Percentiles rank a stretch among this genome's conserved stretches.
phyloP scores from a whole-genome alignment of 1,140 invertebrate genomes.

The Anastrepha obliqua region DNA sequence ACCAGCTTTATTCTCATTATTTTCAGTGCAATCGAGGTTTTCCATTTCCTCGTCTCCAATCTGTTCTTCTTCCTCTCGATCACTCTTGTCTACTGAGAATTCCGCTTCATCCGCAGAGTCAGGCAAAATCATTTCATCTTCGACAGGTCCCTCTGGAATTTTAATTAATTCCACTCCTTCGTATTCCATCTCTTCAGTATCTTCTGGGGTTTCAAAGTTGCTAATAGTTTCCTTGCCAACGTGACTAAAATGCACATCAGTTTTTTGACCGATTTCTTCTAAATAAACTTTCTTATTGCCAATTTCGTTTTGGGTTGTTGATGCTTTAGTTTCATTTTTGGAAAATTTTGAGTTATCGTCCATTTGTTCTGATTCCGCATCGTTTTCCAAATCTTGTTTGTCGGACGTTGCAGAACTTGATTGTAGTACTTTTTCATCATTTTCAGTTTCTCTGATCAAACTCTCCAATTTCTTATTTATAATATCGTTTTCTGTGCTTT shows the following conservation, averaged over 20 bases:
- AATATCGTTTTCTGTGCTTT: neutral
- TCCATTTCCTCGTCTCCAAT: neutral
- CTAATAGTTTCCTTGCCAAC: neutral
- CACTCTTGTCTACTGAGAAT: neutral
- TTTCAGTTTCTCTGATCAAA: neutral
- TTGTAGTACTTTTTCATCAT: neutral
- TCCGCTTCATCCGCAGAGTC: slow-evolving; percentile 43
- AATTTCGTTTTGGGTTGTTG: neutral
- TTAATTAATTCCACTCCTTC: slow-evolving; percentile 53
- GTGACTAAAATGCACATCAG: neutral
- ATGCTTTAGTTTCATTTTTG: neutral
- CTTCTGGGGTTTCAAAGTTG: neutral
- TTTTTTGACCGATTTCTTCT: neutral
- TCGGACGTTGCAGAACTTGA: neutral
- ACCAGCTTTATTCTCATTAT: slow-evolving; percentile 5
- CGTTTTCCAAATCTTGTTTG: neutral
- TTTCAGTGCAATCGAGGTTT: neutral
- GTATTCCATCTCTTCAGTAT: slow-evolving; percentile 48
- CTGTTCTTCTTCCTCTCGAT: slow-evolving; percentile 13
- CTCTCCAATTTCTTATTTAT: neutral
- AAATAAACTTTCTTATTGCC: neutral
- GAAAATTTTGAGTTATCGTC: neutral
- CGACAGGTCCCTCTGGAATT: slow-evolving; percentile 33
- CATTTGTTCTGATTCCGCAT: neutral
- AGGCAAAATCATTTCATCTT: slow-evolving; percentile 56